phyloP scores from a whole-genome alignment of 1,140 invertebrate genomes.

The Melanaphis sacchari region DNA sequence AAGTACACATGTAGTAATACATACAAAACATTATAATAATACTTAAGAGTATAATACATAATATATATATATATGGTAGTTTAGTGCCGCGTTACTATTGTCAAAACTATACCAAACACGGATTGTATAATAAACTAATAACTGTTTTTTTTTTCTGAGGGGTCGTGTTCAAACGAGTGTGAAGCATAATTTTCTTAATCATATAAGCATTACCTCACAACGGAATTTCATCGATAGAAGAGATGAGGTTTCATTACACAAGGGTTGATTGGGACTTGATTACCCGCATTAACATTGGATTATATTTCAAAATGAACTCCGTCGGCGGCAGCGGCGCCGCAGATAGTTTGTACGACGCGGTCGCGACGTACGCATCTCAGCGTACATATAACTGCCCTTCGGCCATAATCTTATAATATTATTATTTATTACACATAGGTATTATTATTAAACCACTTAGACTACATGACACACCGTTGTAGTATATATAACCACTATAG shows the following conservation, averaged over 20 bases:
- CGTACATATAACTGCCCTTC: background rate
- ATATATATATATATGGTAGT: background rate
- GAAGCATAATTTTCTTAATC: background rate
- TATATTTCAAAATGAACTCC: background rate
- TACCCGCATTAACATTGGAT: conserved; percentile 24
- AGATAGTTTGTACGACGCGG: no score
- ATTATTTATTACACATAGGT: conserved; percentile 1
- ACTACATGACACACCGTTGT: background rate
- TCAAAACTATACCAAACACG: background rate
- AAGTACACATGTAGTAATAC: no score
- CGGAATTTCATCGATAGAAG: background rate
- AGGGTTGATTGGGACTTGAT: conserved; percentile 47
- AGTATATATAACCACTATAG: background rate
- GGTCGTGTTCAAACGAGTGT: background rate
- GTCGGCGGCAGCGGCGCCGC: background rate
- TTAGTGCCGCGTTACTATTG: background rate
- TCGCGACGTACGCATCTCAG: no score
- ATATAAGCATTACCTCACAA: background rate
- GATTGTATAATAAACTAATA: conserved; percentile 14
- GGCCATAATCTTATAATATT: background rate
- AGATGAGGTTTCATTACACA: background rate
- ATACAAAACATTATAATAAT: background rate
- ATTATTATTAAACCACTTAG: background rate
- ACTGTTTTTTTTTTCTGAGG: background rate
- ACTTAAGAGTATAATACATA: background rate